Evolutionary conservation across 2,888 invertebrate species (phyloP).

Genomic region (Andrena chrysosceles): DNA sequence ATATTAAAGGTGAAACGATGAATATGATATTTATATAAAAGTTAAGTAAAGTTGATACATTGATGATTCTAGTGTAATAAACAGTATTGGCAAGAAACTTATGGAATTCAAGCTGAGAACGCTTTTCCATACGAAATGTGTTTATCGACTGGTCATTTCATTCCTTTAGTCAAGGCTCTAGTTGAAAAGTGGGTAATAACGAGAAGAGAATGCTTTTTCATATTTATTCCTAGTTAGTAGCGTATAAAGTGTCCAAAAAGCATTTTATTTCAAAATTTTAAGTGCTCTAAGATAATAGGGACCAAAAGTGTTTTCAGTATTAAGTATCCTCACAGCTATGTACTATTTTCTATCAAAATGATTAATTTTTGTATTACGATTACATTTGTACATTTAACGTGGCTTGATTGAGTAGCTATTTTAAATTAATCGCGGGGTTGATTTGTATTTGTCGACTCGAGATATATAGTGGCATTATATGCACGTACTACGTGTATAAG

Average conservation of each 20-base stretch:
- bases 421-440: conserved; percentile 27
- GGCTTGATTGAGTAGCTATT: conserved; percentile 15
- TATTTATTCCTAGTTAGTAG: conserved; percentile 7
- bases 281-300: conserved; percentile 56
- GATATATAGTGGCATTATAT: conserved; percentile 23
- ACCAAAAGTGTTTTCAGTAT: conserved; percentile 67
- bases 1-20: conserved; percentile 22
- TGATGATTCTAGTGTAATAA: conserved; percentile 22
- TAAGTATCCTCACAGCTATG: conserved; percentile 42
- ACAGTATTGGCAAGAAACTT: conserved; percentile 7
- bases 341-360: conserved; percentile 38
- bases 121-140: not conserved
- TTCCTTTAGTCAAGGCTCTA: not conserved
- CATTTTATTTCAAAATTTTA: conserved; percentile 32
- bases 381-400: conserved; percentile 15
- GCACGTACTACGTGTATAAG: conserved; percentile 3
- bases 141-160: not conserved
- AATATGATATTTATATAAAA: conserved; percentile 20
- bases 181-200: not conserved
- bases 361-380: conserved; percentile 27
- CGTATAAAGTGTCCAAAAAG: not conserved
- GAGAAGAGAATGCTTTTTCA: not conserved
- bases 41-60: conserved; percentile 17
- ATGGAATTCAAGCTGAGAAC: not conserved
- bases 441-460: conserved; percentile 14